Base-by-base conservation (phyloP, 2,113 vertebrate species). In the Nothocercus julius region DNA sequence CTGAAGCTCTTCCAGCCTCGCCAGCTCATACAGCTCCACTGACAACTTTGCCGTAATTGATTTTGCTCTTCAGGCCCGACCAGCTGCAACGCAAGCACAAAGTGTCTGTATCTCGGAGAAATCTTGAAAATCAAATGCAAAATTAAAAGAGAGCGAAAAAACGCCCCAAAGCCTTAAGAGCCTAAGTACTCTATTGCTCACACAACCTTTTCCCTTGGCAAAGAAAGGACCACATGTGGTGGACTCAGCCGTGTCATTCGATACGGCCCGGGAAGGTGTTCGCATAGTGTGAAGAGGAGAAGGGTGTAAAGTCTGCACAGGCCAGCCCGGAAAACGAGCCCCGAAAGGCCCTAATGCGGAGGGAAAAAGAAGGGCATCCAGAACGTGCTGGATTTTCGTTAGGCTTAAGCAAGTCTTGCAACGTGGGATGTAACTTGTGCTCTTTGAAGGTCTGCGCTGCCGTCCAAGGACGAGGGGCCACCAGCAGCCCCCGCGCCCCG, bases 401-500 rank as follows among this genome's bases (percentile, higher is more conserved):
- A 3, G 7, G 18, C 10, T 47, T 6, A 1, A 47, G 40, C 7
- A 34, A 72, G 45, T 22, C 16, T 5, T 25, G 8, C n/a, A 9
- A 1, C 19, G 18, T 17, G 5, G 45, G 72, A 24, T 6, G 22
- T 20, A 25, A 30, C 10, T 14, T 9, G 24, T 10, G 32, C 56
- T 28, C 72, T 44, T 0, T 7, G 32, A 27, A 45, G 0, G 0
- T 2, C 38, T 4, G 30, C 1, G 36, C 88, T 54, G 15, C 21
- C 1, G 0, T 12, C 84, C 64, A 40, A n/a, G 51, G 56, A 24
- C 25, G 4, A 0, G 8, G 12, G 38, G 34, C 44, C 67, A 19
- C 5, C 0, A 0, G 2, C 1, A 3, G 17, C 25, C 25, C 49
- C 53, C 13, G 42, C 42, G 42, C 42, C 42, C 42, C 11, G 18